Evolutionary conservation across 2,113 vertebrate species (phyloP).

Genomic region (Calidris pugnax): DNA sequence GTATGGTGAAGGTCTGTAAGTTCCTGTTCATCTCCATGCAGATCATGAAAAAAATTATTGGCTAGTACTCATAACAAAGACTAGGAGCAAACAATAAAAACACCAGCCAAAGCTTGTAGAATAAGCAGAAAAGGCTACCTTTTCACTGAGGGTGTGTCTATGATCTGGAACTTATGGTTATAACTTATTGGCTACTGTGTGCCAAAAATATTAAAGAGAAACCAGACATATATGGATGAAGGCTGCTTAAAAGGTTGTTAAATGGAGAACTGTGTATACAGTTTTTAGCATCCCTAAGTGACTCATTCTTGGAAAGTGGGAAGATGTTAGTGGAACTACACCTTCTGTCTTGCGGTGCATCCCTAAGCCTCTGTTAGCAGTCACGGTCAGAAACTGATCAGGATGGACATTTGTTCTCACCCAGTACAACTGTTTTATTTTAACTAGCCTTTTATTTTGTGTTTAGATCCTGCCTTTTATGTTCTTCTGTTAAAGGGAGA

Average conservation of each 20-base stretch:
- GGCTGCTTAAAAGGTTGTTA: neutral
- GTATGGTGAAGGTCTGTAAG: neutral
- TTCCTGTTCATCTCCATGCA: neutral
- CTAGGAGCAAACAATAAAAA: neutral
- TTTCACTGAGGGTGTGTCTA: neutral
- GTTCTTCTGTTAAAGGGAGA: neutral
- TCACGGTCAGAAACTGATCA: neutral
- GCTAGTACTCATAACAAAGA: neutral
- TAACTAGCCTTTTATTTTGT: neutral
- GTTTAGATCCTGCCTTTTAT: neutral
- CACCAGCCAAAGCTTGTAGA: neutral
- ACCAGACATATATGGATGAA: neutral
- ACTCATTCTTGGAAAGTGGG: neutral
- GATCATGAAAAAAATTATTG: neutral
- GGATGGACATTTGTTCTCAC: neutral
- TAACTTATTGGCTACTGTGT: neutral
- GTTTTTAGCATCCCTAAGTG: neutral
- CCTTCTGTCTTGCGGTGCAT: rapidly evolving
- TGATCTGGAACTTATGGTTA: neutral
- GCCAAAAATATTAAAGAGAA: neutral
- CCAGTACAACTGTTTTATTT: neutral
- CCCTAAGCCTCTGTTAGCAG: neutral
- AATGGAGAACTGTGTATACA: neutral
- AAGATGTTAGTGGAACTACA: neutral
- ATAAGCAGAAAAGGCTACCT: neutral